Percentiles rank a stretch among this genome's conserved stretches.
phyloP scores from a whole-genome alignment of 1,140 invertebrate species.

The Drosophila pseudoobscura region DNA sequence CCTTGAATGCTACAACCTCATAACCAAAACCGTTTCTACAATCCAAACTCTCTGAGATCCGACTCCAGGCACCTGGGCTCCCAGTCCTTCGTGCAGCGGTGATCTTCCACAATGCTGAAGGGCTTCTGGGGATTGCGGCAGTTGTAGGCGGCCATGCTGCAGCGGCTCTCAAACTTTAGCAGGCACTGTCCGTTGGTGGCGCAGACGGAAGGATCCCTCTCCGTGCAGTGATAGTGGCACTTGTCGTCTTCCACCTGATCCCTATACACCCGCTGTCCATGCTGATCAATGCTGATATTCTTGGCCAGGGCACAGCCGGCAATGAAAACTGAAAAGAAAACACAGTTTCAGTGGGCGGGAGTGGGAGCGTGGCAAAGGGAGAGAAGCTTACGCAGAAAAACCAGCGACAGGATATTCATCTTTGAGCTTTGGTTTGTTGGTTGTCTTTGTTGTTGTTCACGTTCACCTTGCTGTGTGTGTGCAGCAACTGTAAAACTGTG shows the following conservation, averaged over 20 bases:
- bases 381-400: slow-evolving; percentile 46
- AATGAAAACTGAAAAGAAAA: slow-evolving; percentile 18
- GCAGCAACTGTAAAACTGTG: slow-evolving; percentile 71
- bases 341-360: background rate
- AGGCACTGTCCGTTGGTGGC: slow-evolving; percentile 70
- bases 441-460: slow-evolving; percentile 5
- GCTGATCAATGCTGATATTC: slow-evolving; percentile 53
- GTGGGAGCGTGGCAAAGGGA: background rate
- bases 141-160: slow-evolving; percentile 67
- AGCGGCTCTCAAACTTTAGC: slow-evolving; percentile 59
- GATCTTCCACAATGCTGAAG: slow-evolving; percentile 60
- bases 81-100: slow-evolving; percentile 47
- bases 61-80: slow-evolving; percentile 47
- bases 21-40: background rate
- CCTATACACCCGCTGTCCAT: slow-evolving; percentile 48
- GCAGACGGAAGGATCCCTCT: slow-evolving; percentile 54
- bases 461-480: slow-evolving; percentile 57
- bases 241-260: slow-evolving; percentile 44
- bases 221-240: slow-evolving; percentile 51
- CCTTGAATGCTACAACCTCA: slow-evolving; percentile 17
- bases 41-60: slow-evolving; percentile 54
- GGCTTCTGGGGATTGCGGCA: slow-evolving; percentile 71
- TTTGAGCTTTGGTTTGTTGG: slow-evolving; percentile 13
- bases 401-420: slow-evolving; percentile 38
- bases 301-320: slow-evolving; percentile 27